Evolutionary conservation across 92 coral and sea anemone species (phyloP), one percentile per base, ranked within the genome.

Genomic region (Paragorgia papillata): DNA sequence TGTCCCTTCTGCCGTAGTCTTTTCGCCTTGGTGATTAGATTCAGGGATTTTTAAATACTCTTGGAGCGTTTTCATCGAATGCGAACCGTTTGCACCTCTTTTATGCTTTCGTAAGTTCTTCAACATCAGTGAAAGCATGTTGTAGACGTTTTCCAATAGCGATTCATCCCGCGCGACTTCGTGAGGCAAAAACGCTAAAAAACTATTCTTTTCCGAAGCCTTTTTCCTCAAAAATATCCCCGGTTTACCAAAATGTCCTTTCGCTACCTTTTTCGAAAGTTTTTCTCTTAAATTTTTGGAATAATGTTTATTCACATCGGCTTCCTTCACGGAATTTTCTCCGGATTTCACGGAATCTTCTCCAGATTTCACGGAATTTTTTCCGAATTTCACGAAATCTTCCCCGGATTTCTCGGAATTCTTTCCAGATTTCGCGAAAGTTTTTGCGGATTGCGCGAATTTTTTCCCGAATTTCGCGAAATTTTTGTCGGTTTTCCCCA

Each of bases 121-220:
- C 64, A 71, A 14, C 78, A 71, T 71, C n/a, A 15, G 46, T 20
- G 78, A 71, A 15, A 71, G 64, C 78, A 71, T 71, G 78, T 55
- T 55, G 65, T 71, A 71, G 12, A 71, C 78, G 15, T 54, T 71
- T 10, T 53, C 27, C 34, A 71, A 37, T 30, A 71, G 78, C 7
- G 49, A 18, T 54, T 71, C 78, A 64, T 71, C 58, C 15, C 34
- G 25, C 8, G 78, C 54, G 15, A 71, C 78, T 34, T 71, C 78
- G 78, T 55, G 78, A 3, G 78, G 78, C 8, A 71, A 58, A 34
- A 71, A 71, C 51, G 78, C 78, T 29, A 71, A 32, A 21, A 71
- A 71, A 13, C 78, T 71, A 30, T 55, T 55, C 28, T 53, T 33
- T 55, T 54, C 31, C 20, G 64, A 71, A 7, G 78, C 64, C 78